Evolutionary conservation across 2,888 invertebrate genomes (phyloP).

Genomic region (Thyatira batis): DNA sequence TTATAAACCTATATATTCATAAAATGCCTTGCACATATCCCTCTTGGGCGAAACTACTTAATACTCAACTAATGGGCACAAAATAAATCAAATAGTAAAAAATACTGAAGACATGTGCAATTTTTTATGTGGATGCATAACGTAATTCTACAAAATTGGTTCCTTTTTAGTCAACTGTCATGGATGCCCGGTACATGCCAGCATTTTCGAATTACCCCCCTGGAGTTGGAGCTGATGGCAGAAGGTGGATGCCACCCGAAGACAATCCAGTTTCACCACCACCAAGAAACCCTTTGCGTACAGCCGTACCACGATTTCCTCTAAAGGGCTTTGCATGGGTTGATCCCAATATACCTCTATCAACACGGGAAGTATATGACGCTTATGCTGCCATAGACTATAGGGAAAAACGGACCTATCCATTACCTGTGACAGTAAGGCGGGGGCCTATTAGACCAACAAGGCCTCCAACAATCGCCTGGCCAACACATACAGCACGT

Average conservation of each 20-base stretch:
- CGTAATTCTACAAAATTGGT: no score
- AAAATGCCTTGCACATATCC: background rate
- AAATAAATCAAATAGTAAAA: no score
- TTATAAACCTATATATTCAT: no score
- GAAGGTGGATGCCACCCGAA: conserved; percentile 22
- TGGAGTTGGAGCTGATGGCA: conserved; percentile 5
- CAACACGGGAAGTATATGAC: conserved; percentile 1
- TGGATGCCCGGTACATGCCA: conserved; percentile 19
- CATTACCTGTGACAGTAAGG: conserved; percentile 26
- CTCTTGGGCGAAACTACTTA: no score
- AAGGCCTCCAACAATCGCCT: conserved; percentile 5
- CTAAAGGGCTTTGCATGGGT: conserved; percentile 13
- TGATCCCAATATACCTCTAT: conserved; percentile 4
- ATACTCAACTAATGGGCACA: no score
- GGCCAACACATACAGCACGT: background rate
- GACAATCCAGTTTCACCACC: background rate
- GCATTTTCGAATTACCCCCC: conserved; percentile 10
- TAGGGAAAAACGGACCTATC: conserved; percentile 15
- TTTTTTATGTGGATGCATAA: no score
- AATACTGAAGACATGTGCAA: no score
- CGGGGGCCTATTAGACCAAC: conserved; percentile 28
- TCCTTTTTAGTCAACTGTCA: conserved; percentile 7
- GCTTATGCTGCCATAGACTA: background rate
- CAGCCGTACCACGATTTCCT: conserved; percentile 18
- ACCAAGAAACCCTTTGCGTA: background rate